phyloP scores from a whole-genome alignment of 2,888 invertebrate species.

The Caenorhabditis macrosperma region DNA sequence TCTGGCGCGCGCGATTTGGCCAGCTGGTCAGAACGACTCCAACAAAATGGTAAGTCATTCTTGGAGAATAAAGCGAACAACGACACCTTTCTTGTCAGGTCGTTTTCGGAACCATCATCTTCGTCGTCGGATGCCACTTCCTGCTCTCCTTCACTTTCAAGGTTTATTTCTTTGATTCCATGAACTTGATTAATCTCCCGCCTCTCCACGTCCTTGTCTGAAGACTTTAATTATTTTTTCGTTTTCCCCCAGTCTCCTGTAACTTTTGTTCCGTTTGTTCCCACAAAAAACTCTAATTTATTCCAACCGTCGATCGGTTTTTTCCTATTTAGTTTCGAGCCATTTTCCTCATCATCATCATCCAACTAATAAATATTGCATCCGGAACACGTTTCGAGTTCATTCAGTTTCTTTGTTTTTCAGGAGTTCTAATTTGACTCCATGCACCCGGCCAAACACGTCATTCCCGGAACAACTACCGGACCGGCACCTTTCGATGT shows the following conservation, averaged over 20 bases:
- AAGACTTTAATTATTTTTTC: not conserved
- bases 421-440: slow-evolving; percentile 75
- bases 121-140: slow-evolving; percentile 88
- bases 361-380: slow-evolving; percentile 26
- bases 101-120: slow-evolving; percentile 84
- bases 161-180: slow-evolving; percentile 80
- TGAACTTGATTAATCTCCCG: not conserved
- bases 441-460: slow-evolving; percentile 54
- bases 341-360: no score
- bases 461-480: not conserved
- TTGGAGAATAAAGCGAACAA: not conserved
- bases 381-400: no score
- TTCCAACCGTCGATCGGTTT: no score
- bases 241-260: not conserved
- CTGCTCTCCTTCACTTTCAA: slow-evolving; percentile 90
- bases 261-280: no score
- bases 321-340: no score
- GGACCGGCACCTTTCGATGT: not conserved
- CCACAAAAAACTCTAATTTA: no score
- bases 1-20: slow-evolving; percentile 89
- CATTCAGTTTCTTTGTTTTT: slow-evolving; percentile 10
- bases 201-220: not conserved
- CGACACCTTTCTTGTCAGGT: slow-evolving; percentile 81
- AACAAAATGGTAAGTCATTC: slow-evolving; percentile 80
- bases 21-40: slow-evolving; percentile 84